A percentile compares a stretch with the other conserved stretches of the same genome.
Conservation (phyloP, 1,140 invertebrate genomes). For the Camponotus vicinus region DNA sequence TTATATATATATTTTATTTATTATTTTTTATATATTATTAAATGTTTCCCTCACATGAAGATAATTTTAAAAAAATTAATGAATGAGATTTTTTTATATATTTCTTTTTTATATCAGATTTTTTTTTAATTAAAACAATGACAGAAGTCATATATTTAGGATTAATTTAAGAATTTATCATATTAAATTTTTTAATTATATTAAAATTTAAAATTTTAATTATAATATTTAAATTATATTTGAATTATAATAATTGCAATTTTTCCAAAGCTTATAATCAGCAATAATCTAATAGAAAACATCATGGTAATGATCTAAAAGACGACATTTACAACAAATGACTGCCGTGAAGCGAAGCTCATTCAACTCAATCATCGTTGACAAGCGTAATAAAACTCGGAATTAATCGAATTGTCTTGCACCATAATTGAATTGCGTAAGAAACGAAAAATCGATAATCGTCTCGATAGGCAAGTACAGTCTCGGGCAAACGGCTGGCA, state of each 20-base stretch:
- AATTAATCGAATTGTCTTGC: slow-evolving; percentile 71
- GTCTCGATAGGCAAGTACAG: background rate
- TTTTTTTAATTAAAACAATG: slow-evolving; percentile 27
- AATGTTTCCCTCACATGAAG: background rate
- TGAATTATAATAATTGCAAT: background rate
- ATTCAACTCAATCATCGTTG: slow-evolving; percentile 65
- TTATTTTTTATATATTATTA: too few relatives aligned
- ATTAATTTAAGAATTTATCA: slow-evolving; percentile 14
- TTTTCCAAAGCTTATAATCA: background rate
- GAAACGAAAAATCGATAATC: slow-evolving; percentile 70
- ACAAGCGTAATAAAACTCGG: slow-evolving; percentile 54
- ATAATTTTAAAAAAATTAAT: background rate
- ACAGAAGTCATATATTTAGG: background rate
- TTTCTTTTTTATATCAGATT: background rate
- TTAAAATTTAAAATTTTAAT: background rate
- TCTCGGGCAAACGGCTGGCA: slow-evolving; percentile 1
- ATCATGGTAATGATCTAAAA: slow-evolving; percentile 22
- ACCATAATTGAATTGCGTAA: slow-evolving; percentile 66
- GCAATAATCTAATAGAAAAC: slow-evolving; percentile 25
- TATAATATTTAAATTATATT: background rate
- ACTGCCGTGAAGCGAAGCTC: slow-evolving; percentile 28
- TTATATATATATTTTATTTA: too few relatives aligned
- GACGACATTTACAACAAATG: background rate
- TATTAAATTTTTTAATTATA: background rate
- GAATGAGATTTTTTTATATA: background rate